Percentiles rank a stretch among this genome's conserved stretches.
phyloP scores from a whole-genome alignment of 2,888 invertebrate genomes.

The Petrolisthes cinctipes region DNA sequence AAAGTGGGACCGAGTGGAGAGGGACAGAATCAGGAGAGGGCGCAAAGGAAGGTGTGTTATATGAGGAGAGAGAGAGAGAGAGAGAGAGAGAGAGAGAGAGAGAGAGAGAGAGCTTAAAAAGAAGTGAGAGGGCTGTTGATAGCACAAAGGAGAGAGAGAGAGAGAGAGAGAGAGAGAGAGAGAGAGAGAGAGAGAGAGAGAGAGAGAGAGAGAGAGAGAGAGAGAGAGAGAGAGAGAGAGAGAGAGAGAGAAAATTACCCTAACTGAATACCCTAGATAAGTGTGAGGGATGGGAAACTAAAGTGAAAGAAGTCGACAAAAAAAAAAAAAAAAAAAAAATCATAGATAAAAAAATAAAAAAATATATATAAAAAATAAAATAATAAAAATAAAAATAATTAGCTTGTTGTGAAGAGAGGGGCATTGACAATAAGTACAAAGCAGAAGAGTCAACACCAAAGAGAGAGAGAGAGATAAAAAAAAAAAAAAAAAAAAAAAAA shows the following conservation, averaged over 20 bases:
- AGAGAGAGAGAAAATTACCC: slow-evolving; percentile 6
- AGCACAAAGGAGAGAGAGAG: slow-evolving; percentile 22
- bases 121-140: slow-evolving; percentile 12
- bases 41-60: background rate
- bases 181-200: slow-evolving; percentile 8
- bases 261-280: too few species aligned
- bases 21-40: background rate
- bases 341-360: background rate
- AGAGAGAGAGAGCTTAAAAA: slow-evolving; percentile 23
- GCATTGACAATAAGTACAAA: too few species aligned
- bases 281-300: background rate
- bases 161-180: slow-evolving; percentile 15
- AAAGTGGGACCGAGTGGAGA: background rate
- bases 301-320: background rate
- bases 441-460: too few species aligned
- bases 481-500: background rate
- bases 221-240: slow-evolving; percentile 4
- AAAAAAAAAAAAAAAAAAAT: background rate
- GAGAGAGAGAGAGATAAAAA: too few species aligned
- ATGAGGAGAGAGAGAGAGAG: background rate
- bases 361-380: background rate
- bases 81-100: slow-evolving; percentile 4
- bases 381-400: background rate
- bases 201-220: slow-evolving; percentile 8
- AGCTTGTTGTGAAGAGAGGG: too few species aligned